Percentiles rank a stretch among this genome's conserved stretches.
Conservation (phyloP, 2,113 vertebrate genomes). For the Dromas ardeola region DNA sequence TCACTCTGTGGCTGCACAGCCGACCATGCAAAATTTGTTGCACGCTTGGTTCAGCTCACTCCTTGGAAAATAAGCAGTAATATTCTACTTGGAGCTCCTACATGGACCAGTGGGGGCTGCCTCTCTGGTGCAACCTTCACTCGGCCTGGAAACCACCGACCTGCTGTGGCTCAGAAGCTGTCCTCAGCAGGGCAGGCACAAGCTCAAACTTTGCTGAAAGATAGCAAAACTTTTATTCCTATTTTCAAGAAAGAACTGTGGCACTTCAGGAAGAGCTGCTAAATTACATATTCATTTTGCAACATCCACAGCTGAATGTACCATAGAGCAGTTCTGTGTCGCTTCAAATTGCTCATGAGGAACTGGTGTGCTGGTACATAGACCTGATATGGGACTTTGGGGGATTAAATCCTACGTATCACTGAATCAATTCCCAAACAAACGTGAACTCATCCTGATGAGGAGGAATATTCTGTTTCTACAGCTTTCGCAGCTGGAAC, state of each 20-base stretch:
- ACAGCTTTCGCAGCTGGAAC: background rate
- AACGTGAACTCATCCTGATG: background rate
- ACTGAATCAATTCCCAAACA: background rate
- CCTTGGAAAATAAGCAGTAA: background rate
- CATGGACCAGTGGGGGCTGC: background rate
- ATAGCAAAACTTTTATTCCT: background rate
- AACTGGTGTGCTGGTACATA: background rate
- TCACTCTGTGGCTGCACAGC: background rate
- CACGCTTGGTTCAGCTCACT: background rate
- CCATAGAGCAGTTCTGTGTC: background rate
- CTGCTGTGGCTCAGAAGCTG: background rate
- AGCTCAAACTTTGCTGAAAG: background rate
- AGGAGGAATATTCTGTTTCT: background rate
- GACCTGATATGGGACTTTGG: background rate
- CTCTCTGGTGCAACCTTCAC: background rate
- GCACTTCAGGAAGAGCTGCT: background rate
- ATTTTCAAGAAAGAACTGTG: background rate
- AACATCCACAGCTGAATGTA: background rate
- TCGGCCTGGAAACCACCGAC: background rate
- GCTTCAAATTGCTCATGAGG: background rate
- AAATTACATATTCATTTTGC: background rate
- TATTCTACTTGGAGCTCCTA: background rate
- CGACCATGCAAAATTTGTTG: background rate
- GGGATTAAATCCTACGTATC: background rate
- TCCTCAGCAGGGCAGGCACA: background rate